phyloP scores from a whole-genome alignment of 2,888 invertebrate species.

The Myopa testacea region DNA sequence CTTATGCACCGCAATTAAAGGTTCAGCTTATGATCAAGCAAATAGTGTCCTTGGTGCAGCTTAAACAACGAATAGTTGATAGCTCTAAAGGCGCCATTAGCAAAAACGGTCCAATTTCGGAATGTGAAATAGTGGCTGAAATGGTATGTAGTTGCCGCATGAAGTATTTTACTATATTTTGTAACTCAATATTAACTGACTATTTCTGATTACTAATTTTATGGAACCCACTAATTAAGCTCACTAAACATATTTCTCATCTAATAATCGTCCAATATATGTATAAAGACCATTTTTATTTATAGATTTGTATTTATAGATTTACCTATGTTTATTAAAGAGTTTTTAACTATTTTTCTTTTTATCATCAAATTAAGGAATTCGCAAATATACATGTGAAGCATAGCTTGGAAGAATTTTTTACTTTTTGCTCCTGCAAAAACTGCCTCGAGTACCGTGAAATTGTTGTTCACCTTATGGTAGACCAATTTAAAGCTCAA shows the following conservation, averaged over 20 bases:
- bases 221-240: no score
- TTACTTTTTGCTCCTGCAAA: conserved; percentile 65
- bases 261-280: no score
- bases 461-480: conserved; percentile 64
- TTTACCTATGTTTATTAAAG: no score
- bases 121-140: conserved; percentile 32
- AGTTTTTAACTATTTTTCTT: no score
- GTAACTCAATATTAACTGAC: neutral
- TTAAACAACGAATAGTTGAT: conserved; percentile 55
- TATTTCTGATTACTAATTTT: no score
- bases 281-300: no score
- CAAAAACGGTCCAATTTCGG: conserved; percentile 32
- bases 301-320: no score
- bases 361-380: conserved; percentile 52
- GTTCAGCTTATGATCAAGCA: conserved; percentile 61
- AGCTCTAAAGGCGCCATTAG: conserved; percentile 37
- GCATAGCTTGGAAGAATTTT: conserved; percentile 64
- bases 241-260: no score
- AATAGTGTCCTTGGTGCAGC: conserved; percentile 62
- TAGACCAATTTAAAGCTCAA: conserved; percentile 66
- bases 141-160: conserved; percentile 20
- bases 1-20: conserved; percentile 58
- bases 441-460: conserved; percentile 67
- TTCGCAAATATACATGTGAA: conserved; percentile 62
- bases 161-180: neutral